Conservation (phyloP, 2,113 vertebrate species). For the Caretta caretta region DNA sequence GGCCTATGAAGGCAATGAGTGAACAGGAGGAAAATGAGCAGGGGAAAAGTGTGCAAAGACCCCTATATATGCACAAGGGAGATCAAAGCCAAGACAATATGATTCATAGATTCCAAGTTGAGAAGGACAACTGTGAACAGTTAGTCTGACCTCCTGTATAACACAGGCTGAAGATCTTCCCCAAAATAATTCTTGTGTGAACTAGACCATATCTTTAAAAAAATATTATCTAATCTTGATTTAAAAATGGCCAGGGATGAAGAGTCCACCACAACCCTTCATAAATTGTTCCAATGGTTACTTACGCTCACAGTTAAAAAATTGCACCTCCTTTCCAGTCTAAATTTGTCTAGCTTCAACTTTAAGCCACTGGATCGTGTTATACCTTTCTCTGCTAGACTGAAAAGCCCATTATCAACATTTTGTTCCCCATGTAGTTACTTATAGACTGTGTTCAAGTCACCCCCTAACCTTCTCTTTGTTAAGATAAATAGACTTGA, state of each 20-base stretch:
- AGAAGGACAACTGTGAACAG: neutral
- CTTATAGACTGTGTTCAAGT: neutral
- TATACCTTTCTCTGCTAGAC: neutral
- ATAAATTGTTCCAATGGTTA: neutral
- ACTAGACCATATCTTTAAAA: neutral
- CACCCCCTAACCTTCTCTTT: neutral
- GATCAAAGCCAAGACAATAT: neutral
- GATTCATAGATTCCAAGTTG: neutral
- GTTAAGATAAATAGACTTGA: neutral
- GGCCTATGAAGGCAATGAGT: neutral
- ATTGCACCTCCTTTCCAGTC: neutral
- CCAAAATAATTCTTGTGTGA: neutral
- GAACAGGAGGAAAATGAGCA: slow-evolving; percentile 5
- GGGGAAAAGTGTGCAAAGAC: neutral
- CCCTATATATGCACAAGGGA: neutral
- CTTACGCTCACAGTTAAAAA: neutral
- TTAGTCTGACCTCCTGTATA: neutral
- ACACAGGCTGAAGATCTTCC: neutral
- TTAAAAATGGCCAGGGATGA: neutral
- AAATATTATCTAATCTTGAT: neutral
- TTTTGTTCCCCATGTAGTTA: neutral
- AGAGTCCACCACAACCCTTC: neutral
- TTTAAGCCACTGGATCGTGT: neutral
- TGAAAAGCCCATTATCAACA: neutral
- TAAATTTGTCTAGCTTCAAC: neutral